Evolutionary conservation across 2,888 invertebrate genomes (phyloP), one percentile per base, ranked within the genome.

Genomic region (Esperia sulphurella): DNA sequence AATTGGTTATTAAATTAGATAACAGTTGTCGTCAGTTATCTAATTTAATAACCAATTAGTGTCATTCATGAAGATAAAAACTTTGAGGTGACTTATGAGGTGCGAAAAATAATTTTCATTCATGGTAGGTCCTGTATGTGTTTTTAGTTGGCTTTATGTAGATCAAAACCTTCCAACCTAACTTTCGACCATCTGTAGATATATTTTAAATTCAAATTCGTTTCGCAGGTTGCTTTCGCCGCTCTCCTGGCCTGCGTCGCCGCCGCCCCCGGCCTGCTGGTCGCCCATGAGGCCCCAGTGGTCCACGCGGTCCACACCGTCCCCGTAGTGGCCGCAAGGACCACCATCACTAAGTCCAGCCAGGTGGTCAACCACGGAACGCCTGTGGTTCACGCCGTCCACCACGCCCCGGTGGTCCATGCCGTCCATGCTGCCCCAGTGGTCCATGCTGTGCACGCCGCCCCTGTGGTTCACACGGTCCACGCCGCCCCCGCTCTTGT

Each of bases 241-340:
- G 87, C 90, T 55, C 52, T 91, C 68, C 59, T 91, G 71, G 91
- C 90, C 55, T 87, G 80, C 75, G 90, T 75, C 53, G 87, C 86
- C 46, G 88, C 89, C 62, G 82, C 87, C 14, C 86, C 88, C 7
- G 85, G 86, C 37, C 65, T 85, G n/a, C 59, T 87, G 1, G 51
- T 83, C 41, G 64, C 72, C 29, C 83, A 83, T 56, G 68, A 81
- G 45, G 61, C 82, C 39, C 81, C 83, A 40, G 75, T 83, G 37
- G 84, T 83, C 45, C 79, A 81, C 46, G 58, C 75, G 33, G 71
- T 78, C 1, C 86, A 9, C 46, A 57, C 69, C 29, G 68, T 75
- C 9, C 74, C 74, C n/a, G 61, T 75, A 4, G 63, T 74, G 3
- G 73, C 61, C 35, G 67, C 82, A 41, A 84, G 83, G 70, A 84